A percentile compares a stretch with the other conserved stretches of the same genome.
phyloP scores from a whole-genome alignment of 1,140 invertebrate species.

The Aphaenogaster ashmeadi region DNA sequence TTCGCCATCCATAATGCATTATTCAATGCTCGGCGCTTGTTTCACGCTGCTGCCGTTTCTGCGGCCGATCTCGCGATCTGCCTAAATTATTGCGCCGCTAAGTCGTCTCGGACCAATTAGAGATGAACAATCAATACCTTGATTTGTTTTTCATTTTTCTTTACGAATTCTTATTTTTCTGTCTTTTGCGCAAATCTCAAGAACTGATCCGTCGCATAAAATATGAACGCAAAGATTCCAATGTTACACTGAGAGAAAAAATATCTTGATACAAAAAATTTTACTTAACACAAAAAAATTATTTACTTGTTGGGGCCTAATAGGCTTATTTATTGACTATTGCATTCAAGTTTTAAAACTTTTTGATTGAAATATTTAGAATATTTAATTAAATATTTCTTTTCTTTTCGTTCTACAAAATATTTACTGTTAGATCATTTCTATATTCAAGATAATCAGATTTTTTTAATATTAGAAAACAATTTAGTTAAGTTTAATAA shows the following conservation, averaged over 20 bases:
- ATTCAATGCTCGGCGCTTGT: conserved; percentile 55
- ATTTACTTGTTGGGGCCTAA: too few species aligned
- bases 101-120: conserved; percentile 23
- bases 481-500: too few species aligned
- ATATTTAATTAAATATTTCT: too few species aligned
- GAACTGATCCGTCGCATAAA: neutral
- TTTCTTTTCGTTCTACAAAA: too few species aligned
- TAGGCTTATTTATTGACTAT: too few species aligned
- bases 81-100: conserved; percentile 41
- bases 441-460: too few species aligned
- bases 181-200: neutral
- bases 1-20: conserved; percentile 62
- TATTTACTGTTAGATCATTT: too few species aligned
- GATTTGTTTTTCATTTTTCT: neutral
- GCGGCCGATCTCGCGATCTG: conserved; percentile 20
- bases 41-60: conserved; percentile 39
- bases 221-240: neutral
- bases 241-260: neutral
- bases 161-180: neutral
- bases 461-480: too few species aligned
- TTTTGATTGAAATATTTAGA: too few species aligned
- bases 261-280: too few species aligned
- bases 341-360: too few species aligned
- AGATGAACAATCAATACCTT: conserved; percentile 46
- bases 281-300: too few species aligned